Percentiles rank a stretch among this genome's conserved stretches.
Conservation (phyloP, 2,797 vertebrate species). For the Enteromius trimaculatus region DNA sequence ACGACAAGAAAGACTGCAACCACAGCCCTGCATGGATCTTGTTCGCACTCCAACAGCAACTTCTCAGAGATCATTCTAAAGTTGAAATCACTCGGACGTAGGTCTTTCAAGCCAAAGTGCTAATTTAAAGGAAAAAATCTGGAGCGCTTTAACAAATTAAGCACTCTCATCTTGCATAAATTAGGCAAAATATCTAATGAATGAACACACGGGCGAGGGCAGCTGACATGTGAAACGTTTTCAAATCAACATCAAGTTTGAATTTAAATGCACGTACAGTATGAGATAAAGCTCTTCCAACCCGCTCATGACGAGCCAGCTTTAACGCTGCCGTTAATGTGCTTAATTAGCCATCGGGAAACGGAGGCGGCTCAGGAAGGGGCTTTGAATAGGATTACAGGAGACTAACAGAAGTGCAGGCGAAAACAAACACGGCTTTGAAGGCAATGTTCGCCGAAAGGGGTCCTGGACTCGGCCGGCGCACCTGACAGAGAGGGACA, state of each 20-base stretch:
- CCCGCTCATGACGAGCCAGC: not conserved
- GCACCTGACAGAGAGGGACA: constrained; percentile 53
- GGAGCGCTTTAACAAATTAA: not conserved
- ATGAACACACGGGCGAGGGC: not conserved
- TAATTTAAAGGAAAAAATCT: not conserved
- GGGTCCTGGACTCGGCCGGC: constrained; percentile 31
- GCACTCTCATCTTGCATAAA: not conserved
- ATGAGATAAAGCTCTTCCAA: not conserved
- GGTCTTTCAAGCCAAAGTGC: not conserved
- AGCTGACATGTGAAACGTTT: not conserved
- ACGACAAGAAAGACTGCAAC: not conserved
- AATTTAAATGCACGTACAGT: not conserved
- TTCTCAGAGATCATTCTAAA: not conserved
- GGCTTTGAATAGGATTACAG: constrained; percentile 75
- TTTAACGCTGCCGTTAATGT: constrained; percentile 66
- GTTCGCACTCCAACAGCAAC: not conserved
- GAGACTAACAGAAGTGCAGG: constrained; percentile 70
- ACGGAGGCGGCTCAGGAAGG: constrained; percentile 57
- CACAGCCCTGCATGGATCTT: not conserved
- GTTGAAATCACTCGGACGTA: not conserved
- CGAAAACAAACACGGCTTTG: constrained; percentile 70
- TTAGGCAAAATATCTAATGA: not conserved
- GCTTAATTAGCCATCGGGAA: constrained; percentile 77
- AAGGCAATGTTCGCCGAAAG: constrained; percentile 59
- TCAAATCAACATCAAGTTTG: not conserved